phyloP scores from a whole-genome alignment of 2,113 vertebrate species.

The Halichoerus grypus region DNA sequence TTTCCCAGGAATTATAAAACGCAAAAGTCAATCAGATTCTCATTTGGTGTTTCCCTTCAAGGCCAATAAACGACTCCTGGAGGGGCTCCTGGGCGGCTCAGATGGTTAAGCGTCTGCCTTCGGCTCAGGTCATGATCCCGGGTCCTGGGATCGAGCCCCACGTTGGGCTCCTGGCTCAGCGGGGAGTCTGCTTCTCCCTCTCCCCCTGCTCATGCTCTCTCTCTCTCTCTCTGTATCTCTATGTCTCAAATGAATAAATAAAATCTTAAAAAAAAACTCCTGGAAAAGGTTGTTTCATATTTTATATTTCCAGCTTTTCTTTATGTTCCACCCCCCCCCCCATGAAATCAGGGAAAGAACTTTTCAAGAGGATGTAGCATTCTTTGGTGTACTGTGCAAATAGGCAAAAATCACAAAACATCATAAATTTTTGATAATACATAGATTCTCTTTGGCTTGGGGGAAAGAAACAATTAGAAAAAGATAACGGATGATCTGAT shows the following conservation, averaged over 20 bases:
- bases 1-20: conserved; percentile 1
- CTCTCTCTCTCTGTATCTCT: no score
- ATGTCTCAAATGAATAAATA: no score
- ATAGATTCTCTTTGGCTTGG: not conserved
- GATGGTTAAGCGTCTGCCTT: no score
- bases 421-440: not conserved
- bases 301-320: conserved; percentile 45
- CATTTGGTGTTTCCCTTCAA: not conserved
- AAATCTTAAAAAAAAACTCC: not conserved
- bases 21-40: not conserved
- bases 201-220: no score
- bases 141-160: no score
- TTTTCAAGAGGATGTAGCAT: not conserved
- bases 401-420: not conserved
- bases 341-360: not conserved
- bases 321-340: not conserved
- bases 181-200: no score
- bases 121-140: no score
- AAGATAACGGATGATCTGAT: conserved; percentile 27
- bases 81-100: not conserved
- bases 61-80: not conserved
- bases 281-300: not conserved
- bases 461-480: conserved; percentile 38
- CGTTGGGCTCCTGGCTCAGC: no score
- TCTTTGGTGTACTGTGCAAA: not conserved